phyloP scores from a whole-genome alignment of 1,140 invertebrate species.

The Metopolophium dirhodum region DNA sequence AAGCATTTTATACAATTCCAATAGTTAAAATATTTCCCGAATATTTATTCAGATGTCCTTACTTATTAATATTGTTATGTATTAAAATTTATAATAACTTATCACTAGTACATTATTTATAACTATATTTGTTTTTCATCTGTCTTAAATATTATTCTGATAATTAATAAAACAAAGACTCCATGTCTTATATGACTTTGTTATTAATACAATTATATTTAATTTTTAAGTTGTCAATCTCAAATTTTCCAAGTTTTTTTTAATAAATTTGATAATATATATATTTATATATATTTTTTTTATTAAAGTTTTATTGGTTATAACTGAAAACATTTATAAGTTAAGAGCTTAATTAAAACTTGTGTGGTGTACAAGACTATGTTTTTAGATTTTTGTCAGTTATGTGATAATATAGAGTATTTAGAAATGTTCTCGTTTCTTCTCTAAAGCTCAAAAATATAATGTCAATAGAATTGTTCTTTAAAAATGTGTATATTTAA shows the following conservation, averaged over 20 bases:
- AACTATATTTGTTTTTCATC: not conserved
- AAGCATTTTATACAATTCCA: not conserved
- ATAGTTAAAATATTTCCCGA: too few relatives aligned
- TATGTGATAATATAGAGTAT: not conserved
- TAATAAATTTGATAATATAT: not conserved
- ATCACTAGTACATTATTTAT: conserved; percentile 9
- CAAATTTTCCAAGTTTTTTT: not conserved
- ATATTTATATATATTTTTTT: conserved; percentile 29
- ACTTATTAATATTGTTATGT: conserved; percentile 9
- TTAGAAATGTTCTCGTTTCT: not conserved
- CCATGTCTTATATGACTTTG: not conserved
- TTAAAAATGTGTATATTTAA: not conserved
- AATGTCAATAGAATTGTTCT: not conserved
- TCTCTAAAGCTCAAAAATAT: conserved; percentile 39
- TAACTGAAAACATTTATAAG: not conserved
- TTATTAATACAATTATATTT: not conserved
- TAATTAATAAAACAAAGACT: not conserved
- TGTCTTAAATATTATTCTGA: not conserved
- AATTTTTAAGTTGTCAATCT: conserved; percentile 9
- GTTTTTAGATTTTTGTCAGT: conserved; percentile 2
- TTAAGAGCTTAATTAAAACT: conserved; percentile 21
- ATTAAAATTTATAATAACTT: not conserved
- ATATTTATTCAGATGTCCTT: not conserved
- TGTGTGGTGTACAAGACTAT: not conserved
- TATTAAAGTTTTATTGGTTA: not conserved